A percentile compares a stretch with the other conserved stretches of the same genome.
Evolutionary conservation across 2,113 vertebrate species (phyloP).

Genomic region (Dascyllus trimaculatus): DNA sequence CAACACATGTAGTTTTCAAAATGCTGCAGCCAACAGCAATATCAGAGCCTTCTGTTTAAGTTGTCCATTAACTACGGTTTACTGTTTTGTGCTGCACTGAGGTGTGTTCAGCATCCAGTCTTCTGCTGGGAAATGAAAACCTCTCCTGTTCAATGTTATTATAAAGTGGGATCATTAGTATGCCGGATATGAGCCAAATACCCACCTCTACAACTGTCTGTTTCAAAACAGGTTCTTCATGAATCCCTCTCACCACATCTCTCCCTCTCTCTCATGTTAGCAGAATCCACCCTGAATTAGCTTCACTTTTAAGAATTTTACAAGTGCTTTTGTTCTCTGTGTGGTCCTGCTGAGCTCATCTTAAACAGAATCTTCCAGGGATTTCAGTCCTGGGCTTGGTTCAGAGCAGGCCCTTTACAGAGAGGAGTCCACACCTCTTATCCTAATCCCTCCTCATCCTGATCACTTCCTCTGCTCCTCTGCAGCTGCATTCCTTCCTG

Average conservation of each 20-base stretch:
- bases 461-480: not conserved
- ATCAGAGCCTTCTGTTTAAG: too few species aligned
- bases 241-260: too few species aligned
- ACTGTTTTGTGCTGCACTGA: too few species aligned
- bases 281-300: not conserved
- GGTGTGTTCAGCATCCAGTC: not conserved
- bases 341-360: conserved; percentile 15
- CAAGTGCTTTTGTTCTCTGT: conserved; percentile 21
- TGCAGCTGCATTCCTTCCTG: not conserved
- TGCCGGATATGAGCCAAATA: too few species aligned
- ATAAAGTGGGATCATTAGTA: too few species aligned
- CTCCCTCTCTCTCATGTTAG: too few species aligned
- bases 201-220: too few species aligned
- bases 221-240: too few species aligned
- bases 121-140: too few species aligned
- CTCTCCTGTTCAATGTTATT: too few species aligned
- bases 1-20: not conserved
- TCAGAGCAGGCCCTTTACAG: not conserved
- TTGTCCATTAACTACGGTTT: too few species aligned
- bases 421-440: conserved; percentile 3
- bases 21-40: not conserved
- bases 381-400: not conserved
- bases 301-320: conserved; percentile 5
- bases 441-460: not conserved
- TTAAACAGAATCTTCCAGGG: not conserved